Conservation (phyloP, 30 jellyfish, hydroid and myxozoan genomes). For the Rhopilema esculentum region DNA sequence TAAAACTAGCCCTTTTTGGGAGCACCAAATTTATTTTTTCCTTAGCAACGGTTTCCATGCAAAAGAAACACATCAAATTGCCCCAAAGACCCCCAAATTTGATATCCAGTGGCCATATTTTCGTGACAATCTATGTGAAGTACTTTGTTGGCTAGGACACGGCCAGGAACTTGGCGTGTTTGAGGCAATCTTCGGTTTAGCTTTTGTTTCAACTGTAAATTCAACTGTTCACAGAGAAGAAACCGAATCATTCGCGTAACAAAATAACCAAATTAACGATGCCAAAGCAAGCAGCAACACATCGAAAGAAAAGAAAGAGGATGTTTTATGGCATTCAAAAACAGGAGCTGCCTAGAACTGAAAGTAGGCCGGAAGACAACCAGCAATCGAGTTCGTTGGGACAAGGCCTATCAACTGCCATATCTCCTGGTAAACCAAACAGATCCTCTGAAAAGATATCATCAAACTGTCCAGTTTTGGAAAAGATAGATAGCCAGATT, state of each 20-base stretch:
- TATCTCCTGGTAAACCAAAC: slow-evolving; percentile 18
- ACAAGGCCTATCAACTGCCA: slow-evolving; percentile 2
- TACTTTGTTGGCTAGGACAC: neutral
- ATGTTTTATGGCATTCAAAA: slow-evolving; percentile 21
- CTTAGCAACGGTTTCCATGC: neutral
- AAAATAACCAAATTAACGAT: neutral
- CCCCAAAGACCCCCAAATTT: neutral
- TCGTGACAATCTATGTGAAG: neutral
- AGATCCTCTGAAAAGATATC: slow-evolving; percentile 17
- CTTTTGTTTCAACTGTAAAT: neutral
- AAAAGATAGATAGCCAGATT: slow-evolving; percentile 4
- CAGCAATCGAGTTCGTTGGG: slow-evolving; percentile 13
- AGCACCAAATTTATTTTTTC: neutral
- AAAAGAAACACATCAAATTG: neutral
- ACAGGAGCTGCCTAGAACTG: slow-evolving; percentile 19
- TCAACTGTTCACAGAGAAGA: neutral
- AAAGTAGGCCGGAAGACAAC: slow-evolving; percentile 2
- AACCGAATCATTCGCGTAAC: neutral
- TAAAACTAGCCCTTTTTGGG: neutral
- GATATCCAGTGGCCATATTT: neutral
- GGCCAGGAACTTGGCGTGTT: neutral
- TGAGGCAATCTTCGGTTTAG: neutral
- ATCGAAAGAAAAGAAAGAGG: slow-evolving; percentile 27
- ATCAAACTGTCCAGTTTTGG: slow-evolving; percentile 10
- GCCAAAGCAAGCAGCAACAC: slow-evolving; percentile 5